phyloP scores from a whole-genome alignment of 2,113 vertebrate genomes.

The Mustelus asterias region DNA sequence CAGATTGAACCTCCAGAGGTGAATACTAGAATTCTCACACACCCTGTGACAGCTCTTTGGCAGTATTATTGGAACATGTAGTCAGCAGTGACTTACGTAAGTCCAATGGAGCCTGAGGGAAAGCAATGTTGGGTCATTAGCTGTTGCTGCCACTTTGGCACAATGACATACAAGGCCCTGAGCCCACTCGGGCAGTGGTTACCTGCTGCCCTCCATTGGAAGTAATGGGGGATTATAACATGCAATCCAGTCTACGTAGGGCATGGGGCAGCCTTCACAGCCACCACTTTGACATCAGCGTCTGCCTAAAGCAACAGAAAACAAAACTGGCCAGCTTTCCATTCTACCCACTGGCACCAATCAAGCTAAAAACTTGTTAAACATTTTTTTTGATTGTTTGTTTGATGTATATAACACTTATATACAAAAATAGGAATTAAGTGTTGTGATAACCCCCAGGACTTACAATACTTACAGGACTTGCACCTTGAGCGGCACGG shows the following conservation, averaged over 20 bases:
- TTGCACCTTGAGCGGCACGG: too few relatives aligned
- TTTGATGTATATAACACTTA: background rate
- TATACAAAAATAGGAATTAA: too few relatives aligned
- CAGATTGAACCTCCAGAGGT: background rate
- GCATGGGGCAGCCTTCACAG: background rate
- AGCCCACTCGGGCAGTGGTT: background rate
- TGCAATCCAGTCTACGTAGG: background rate
- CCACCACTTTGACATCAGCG: background rate
- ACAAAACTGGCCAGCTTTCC: background rate
- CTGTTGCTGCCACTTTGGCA: background rate
- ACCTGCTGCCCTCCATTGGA: constrained; percentile 8
- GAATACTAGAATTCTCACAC: background rate
- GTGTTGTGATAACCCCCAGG: too few relatives aligned
- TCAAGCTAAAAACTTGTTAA: background rate
- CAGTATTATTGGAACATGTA: background rate
- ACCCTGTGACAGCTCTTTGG: constrained; percentile 6
- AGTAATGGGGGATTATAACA: background rate
- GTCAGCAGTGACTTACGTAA: background rate
- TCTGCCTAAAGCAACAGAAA: background rate
- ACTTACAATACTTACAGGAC: too few relatives aligned
- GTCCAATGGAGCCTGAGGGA: background rate
- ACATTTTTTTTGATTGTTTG: background rate
- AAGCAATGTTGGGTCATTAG: background rate
- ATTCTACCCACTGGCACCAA: background rate
- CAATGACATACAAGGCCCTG: background rate